Evolutionary conservation across 2,888 invertebrate species (phyloP), one percentile per base, ranked within the genome.

Genomic region (Cerastoderma edule): DNA sequence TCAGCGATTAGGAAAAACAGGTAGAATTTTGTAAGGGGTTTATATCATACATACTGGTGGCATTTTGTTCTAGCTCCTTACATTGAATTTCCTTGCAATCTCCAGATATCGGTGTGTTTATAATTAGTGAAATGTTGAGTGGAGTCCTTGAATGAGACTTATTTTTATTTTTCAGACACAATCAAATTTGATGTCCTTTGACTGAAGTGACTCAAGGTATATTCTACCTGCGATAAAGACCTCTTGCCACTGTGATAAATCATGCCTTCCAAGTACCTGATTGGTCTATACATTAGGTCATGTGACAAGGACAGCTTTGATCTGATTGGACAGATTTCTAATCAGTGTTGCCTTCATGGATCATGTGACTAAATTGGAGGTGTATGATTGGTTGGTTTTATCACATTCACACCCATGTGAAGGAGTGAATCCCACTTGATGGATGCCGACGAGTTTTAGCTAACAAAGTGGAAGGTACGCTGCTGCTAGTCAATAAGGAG

Each of bases 111-210:
- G n/a, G n/a, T n/a, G n/a, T n/a, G n/a, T n/a, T n/a, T n/a, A n/a
- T n/a, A n/a, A n/a, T n/a, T n/a, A n/a, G n/a, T n/a, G n/a, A n/a
- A n/a, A n/a, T 50, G 50, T 50, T 50, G 8, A 50, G 50, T 8
- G 50, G 50, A 13, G 22, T 13, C 28, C 56, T 6, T 56, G 13
- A 27, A 27, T 56, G 5, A 56, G 22, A 10, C 19, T 8, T 32
- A 54, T 46, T 57, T 22, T 54, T 33, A 28, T 50, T 22, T 80
- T 80, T 63, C 80, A 80, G 80, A 65, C 75, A 64, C 80, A 70
- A 44, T 77, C 80, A 27, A 80, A 80, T 60, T 69, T 80, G 72
- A 80, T 80, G 77, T 77, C 77, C 27, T 80, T 80, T 67, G 80
- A 80, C 72, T 80, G 80, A 80, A 30, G 22, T 19, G 33, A 48